Percentiles rank a stretch among this genome's conserved stretches.
Conservation (phyloP, 2,113 vertebrate species). For the Perca schrenkii region DNA sequence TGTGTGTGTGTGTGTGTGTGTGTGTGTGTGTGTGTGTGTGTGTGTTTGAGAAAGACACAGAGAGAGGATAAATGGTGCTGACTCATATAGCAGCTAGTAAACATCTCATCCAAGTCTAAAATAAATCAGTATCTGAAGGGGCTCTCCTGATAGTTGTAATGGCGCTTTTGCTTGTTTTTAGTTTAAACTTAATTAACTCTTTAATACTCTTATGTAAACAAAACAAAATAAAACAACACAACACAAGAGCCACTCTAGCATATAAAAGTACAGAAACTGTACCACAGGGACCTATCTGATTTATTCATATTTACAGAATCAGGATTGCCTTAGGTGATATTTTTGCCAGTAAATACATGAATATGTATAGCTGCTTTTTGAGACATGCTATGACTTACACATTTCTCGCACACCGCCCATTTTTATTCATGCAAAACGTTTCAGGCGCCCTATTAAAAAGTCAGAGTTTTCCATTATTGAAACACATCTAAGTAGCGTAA, state of each 20-base stretch:
- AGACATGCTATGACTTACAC: conserved; percentile 44
- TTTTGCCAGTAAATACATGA: conserved; percentile 72
- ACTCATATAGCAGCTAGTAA: conserved; percentile 28
- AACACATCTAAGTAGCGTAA: conserved; percentile 48
- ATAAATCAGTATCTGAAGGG: conserved; percentile 36
- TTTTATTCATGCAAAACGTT: conserved; percentile 43
- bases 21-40: conserved; percentile 28
- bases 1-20: conserved; percentile 32
- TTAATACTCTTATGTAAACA: conserved; percentile 77
- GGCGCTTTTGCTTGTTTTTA: conserved; percentile 71
- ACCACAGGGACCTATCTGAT: conserved; percentile 73
- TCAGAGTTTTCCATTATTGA: conserved; percentile 23
- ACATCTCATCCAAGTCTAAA: conserved; percentile 39
- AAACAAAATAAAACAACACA: conserved; percentile 66
- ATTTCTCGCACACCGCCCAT: conserved; percentile 37
- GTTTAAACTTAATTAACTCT: conserved; percentile 77
- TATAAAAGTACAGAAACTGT: conserved; percentile 59
- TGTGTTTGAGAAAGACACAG: conserved; percentile 22
- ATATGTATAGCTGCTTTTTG: conserved; percentile 73
- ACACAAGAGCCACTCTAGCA: conserved; percentile 46
- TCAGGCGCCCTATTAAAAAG: conserved; percentile 30
- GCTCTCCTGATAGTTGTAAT: conserved; percentile 61
- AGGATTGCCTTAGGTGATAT: conserved; percentile 71
- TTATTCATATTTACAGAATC: conserved; percentile 80
- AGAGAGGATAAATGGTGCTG: conserved; percentile 1